Percentiles rank a stretch among this genome's conserved stretches.
Conservation (phyloP, 1,140 invertebrate species). For the Tetramorium alpestre region DNA sequence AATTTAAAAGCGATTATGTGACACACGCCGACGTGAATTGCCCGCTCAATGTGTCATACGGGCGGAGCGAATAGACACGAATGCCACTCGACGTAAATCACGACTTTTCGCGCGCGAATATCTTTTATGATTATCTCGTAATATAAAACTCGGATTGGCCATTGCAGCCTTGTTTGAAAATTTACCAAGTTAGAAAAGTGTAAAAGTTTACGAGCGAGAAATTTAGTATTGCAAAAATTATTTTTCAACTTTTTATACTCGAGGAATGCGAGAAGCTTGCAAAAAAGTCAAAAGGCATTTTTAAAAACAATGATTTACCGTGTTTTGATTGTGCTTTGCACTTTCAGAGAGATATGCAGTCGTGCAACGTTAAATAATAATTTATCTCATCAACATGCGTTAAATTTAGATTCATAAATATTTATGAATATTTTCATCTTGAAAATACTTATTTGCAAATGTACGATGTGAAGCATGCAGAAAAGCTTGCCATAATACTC, state of each 20-base stretch:
- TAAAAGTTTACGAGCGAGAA: not conserved
- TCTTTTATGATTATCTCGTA: not conserved
- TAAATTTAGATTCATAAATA: constrained; percentile 38
- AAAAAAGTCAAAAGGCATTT: not conserved
- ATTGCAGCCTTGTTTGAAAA: not conserved
- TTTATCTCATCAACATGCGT: constrained; percentile 20
- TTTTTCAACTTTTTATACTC: not conserved
- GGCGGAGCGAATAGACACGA: not conserved
- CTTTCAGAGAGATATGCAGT: not conserved
- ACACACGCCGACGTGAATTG: constrained; percentile 34
- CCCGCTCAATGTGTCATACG: not conserved
- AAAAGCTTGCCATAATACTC: constrained; percentile 68
- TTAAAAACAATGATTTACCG: not conserved
- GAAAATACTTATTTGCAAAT: constrained; percentile 37
- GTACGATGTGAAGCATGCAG: constrained; percentile 8
- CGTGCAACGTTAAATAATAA: constrained; percentile 6
- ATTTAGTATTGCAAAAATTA: not conserved
- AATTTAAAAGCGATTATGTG: constrained; percentile 70
- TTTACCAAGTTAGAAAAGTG: not conserved
- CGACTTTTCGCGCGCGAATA: not conserved
- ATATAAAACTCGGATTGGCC: not conserved
- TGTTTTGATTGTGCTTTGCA: not conserved
- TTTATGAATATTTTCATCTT: constrained; percentile 22
- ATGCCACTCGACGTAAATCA: not conserved
- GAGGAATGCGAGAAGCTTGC: not conserved